These are phyloP conservation scores for Chymomyza costata DNA, from an alignment of 1,140 invertebrate genomes.

Conservation along the genomic window DNA sequence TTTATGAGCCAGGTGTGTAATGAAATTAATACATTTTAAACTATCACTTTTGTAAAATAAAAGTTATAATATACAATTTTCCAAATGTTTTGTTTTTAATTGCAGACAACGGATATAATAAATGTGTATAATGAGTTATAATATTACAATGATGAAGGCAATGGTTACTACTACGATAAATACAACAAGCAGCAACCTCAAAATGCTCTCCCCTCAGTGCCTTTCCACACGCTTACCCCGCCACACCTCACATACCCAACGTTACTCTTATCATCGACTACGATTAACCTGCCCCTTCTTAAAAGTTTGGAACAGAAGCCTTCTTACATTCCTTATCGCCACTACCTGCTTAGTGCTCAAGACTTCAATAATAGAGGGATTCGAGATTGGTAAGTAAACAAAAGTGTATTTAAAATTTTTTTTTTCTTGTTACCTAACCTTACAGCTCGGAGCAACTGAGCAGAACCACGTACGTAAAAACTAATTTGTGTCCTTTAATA, in stretches of 20 bases:
- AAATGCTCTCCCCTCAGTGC: conserved; percentile 71
- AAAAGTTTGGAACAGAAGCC: conserved; percentile 44
- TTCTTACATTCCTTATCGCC: conserved; percentile 55
- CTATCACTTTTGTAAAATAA: too few relatives aligned
- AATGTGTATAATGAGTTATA: neutral
- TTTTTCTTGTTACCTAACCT: conserved; percentile 2
- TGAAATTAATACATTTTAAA: too few relatives aligned
- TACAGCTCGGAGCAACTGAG: conserved; percentile 19
- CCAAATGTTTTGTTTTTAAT: too few relatives aligned
- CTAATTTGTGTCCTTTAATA: too few relatives aligned
- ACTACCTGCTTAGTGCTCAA: conserved; percentile 55
- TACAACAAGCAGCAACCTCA: conserved; percentile 24
- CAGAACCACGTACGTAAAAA: too few relatives aligned
- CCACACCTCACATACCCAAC: conserved; percentile 22
- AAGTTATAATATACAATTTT: too few relatives aligned
- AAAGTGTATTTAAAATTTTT: conserved; percentile 4
- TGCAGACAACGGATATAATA: too few relatives aligned
- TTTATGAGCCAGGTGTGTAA: too few relatives aligned
- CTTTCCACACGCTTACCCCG: conserved; percentile 51
- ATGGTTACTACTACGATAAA: conserved; percentile 6
- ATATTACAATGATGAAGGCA: conserved; percentile 1
- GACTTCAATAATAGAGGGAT: conserved; percentile 45
- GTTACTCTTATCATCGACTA: conserved; percentile 8
- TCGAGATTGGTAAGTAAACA: conserved; percentile 68
- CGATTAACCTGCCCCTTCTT: conserved; percentile 25